Conservation (phyloP, 2,113 vertebrate species). For the Nyctereutes procyonoides region DNA sequence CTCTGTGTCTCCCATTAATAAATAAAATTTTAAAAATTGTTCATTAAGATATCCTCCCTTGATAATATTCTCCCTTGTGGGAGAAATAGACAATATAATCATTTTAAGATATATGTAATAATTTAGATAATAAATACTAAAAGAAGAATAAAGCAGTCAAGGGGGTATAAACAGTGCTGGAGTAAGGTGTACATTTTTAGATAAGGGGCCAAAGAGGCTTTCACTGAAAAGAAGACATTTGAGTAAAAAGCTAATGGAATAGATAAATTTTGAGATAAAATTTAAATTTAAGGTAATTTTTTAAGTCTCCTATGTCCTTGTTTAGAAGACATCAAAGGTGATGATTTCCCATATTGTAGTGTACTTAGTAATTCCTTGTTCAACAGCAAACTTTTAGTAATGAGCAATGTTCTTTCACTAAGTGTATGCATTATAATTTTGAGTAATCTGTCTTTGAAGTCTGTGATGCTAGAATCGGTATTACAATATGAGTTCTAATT, state of each 20-base stretch:
- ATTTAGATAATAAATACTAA: not conserved
- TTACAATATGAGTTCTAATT: not conserved
- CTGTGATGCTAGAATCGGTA: not conserved
- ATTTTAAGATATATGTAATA: not conserved
- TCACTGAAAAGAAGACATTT: not conserved
- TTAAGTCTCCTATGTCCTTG: not conserved
- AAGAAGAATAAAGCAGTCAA: not conserved
- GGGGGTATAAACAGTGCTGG: fast-evolving
- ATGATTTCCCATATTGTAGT: not conserved
- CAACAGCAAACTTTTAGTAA: not conserved
- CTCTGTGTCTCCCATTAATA: too few species aligned
- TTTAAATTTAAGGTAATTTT: too few species aligned
- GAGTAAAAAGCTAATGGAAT: not conserved
- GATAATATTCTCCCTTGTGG: not conserved
- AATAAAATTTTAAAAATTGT: not conserved
- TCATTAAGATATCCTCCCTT: not conserved
- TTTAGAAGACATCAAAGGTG: not conserved
- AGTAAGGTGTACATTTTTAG: not conserved
- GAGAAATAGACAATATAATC: not conserved
- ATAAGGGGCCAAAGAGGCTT: not conserved
- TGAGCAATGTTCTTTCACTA: not conserved
- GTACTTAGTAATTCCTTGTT: not conserved
- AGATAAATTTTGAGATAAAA: not conserved
- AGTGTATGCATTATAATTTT: not conserved
- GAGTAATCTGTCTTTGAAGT: not conserved